Evolutionary conservation across 2,113 vertebrate genomes (phyloP).

Genomic region (Scophthalmus maximus): DNA sequence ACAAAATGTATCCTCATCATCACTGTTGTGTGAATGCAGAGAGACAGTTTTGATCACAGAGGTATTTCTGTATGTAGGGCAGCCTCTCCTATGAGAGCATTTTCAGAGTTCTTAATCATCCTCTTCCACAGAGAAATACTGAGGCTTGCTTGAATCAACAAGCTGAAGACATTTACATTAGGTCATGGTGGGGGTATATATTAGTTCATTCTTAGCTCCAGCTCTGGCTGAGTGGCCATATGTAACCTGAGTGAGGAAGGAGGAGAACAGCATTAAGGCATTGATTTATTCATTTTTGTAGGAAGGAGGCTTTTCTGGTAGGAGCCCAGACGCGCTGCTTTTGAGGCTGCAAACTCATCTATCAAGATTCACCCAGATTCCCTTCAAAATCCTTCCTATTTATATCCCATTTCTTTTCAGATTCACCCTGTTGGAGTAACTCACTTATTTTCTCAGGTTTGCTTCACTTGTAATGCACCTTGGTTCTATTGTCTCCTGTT

Average conservation of each 20-base stretch:
- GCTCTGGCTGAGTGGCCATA: slow-evolving; percentile 34
- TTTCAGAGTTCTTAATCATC: slow-evolving; percentile 2
- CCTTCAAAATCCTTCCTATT: neutral
- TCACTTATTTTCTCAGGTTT: too few species aligned
- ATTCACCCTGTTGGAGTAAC: neutral
- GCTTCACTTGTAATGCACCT: neutral
- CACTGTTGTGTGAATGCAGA: neutral
- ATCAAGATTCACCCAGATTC: slow-evolving; percentile 5
- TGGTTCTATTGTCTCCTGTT: too few species aligned
- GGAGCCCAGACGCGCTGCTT: neutral
- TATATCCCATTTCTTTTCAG: neutral
- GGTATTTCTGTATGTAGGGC: slow-evolving; percentile 27
- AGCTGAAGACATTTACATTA: neutral
- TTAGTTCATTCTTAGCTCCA: slow-evolving; percentile 13
- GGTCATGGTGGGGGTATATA: neutral
- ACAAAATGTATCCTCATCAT: neutral
- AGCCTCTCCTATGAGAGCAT: slow-evolving; percentile 8
- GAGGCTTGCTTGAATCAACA: slow-evolving; percentile 1
- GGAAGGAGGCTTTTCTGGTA: slow-evolving; percentile 6
- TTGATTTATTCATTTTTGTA: slow-evolving; percentile 30
- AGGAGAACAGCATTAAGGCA: slow-evolving; percentile 14
- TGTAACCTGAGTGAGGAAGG: slow-evolving; percentile 20
- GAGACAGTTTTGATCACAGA: slow-evolving; percentile 4
- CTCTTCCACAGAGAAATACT: neutral
- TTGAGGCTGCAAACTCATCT: slow-evolving; percentile 22